Conservation (phyloP, 2,888 invertebrate genomes). For the Tromatobia lineatoria region DNA sequence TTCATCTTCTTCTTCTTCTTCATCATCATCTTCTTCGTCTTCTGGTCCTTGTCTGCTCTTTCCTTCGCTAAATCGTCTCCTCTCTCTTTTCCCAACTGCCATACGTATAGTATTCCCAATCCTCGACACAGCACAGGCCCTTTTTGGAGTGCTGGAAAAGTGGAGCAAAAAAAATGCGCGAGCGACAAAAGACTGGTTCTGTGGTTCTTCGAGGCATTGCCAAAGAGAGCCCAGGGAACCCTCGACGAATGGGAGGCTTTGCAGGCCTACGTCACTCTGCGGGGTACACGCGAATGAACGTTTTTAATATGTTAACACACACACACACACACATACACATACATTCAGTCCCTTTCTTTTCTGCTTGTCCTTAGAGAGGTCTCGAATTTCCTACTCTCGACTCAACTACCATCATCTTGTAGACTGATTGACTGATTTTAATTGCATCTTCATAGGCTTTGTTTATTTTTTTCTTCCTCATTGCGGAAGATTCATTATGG, state of each 20-base stretch:
- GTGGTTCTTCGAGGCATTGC: slow-evolving; percentile 30
- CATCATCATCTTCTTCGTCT: slow-evolving; percentile 37
- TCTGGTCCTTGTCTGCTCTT: slow-evolving; percentile 31
- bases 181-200: slow-evolving; percentile 48
- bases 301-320: slow-evolving; percentile 41
- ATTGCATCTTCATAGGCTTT: neutral
- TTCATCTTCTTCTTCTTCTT: slow-evolving; percentile 32
- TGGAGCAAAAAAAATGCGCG: slow-evolving; percentile 15
- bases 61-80: slow-evolving; percentile 30
- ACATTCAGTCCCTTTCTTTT: too few relatives aligned
- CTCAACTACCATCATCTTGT: neutral
- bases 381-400: slow-evolving; percentile 47
- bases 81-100: slow-evolving; percentile 25
- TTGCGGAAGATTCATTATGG: neutral
- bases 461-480: neutral
- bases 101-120: slow-evolving; percentile 30
- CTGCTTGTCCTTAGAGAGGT: slow-evolving; percentile 13
- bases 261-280: slow-evolving; percentile 27
- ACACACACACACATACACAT: neutral
- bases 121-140: neutral
- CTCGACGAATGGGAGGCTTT: neutral
- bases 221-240: slow-evolving; percentile 18
- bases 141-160: slow-evolving; percentile 50
- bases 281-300: slow-evolving; percentile 27
- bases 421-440: neutral